Base-by-base conservation (phyloP, 1,140 invertebrate genomes). In the Hesperophylax magnus region DNA sequence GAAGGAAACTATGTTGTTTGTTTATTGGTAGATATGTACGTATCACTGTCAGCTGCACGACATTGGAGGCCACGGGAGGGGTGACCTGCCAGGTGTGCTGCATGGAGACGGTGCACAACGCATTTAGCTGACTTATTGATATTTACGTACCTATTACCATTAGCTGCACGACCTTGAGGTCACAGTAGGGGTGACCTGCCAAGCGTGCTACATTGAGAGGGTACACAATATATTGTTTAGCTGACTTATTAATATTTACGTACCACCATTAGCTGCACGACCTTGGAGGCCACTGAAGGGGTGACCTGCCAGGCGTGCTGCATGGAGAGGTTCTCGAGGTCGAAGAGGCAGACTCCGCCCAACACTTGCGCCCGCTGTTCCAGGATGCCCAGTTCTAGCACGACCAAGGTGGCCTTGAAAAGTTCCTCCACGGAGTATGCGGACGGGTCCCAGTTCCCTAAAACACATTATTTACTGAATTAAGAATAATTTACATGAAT, bases 331-430 rank as follows among this genome's bases (percentile, higher is more conserved):
- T 93, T 92, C 79, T 92, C 91, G 7, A 96, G 86, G 86, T 96
- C 95, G 77, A 96, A 96, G 31, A 96, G 91, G 92, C 94, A 18
- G 7, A 95, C 90, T 1, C 94, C 95, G 0, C 95, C 95, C 4
- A 95, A 86, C n/a, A 96, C 93, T 86, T 96, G 95, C 0, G 92
- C 92, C 14, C 91, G 90, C 1, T 93, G 94, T 85, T 96, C 95
- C 67, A 96, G 81, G 27, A 95, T 89, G 0, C 94, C 94, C 2
- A 95, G 85, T 85, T 96, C 95, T 11, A 96, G 86, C 17, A 94
- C 88, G 31, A 94, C 88, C 31, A 96, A 90, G 0, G 94, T 93
- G 0, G 93, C 93, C 85, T 94, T 94, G 83, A 96, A 95, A 14
- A 96, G 86, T 84, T 96, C 94, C 27, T 94, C 93, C 0, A 94